Evolutionary conservation across 2,888 invertebrate genomes (phyloP).

Genomic region (Cosmia pyralina): DNA sequence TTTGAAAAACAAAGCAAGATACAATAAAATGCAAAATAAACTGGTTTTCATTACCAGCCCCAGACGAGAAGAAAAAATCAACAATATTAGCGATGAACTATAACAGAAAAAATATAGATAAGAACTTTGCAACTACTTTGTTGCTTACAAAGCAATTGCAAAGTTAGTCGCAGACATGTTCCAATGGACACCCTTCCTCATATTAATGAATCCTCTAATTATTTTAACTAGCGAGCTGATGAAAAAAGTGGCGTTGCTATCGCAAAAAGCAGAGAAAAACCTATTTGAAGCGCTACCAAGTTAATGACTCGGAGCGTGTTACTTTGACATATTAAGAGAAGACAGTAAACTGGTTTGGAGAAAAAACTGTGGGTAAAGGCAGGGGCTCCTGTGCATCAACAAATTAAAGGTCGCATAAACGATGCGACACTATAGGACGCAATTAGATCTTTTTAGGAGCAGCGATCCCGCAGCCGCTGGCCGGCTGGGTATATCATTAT

Average conservation of each 20-base stretch:
- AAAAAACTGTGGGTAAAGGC: conserved; percentile 74
- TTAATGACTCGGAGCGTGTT: conserved; percentile 84
- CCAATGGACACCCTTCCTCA: conserved; percentile 74
- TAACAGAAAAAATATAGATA: conserved; percentile 63
- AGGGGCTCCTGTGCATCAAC: conserved; percentile 74
- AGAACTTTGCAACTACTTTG: conserved; percentile 55
- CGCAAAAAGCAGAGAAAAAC: conserved; percentile 75
- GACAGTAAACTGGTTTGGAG: conserved; percentile 82
- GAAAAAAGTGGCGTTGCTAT: conserved; percentile 72
- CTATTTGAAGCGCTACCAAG: conserved; percentile 77
- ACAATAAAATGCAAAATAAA: conserved; percentile 78
- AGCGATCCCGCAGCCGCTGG: conserved; percentile 55
- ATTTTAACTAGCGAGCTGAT: conserved; percentile 75
- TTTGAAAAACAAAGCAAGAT: conserved; percentile 75
- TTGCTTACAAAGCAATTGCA: conserved; percentile 59
- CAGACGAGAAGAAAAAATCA: conserved; percentile 66
- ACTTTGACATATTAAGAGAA: conserved; percentile 87
- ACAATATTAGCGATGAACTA: conserved; percentile 63
- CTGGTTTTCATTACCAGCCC: conserved; percentile 68
- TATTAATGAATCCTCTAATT: conserved; percentile 81
- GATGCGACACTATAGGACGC: conserved; percentile 75
- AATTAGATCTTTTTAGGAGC: conserved; percentile 80
- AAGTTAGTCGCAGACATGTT: conserved; percentile 63
- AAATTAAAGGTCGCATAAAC: conserved; percentile 83
- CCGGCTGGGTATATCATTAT: conserved; percentile 73